Base-by-base conservation (phyloP, 2,797 vertebrate genomes). In the Podarcis siculus region DNA sequence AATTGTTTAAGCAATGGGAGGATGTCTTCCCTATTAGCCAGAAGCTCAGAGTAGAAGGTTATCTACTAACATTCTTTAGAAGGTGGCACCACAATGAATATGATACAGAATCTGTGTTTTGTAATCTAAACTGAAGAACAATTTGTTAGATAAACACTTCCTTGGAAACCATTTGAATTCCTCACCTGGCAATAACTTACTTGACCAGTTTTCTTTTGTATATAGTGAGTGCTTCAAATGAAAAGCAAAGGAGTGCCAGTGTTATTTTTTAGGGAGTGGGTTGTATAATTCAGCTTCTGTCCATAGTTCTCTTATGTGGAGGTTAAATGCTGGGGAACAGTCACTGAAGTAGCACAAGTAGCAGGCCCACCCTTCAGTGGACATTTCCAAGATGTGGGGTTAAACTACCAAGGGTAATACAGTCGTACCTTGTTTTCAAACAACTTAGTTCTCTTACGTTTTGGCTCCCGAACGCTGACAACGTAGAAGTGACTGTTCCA, bases 141-240 rank as follows among this genome's bases (percentile, higher is more conserved):
- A 91, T 37, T 39, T 6, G n/a, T 17, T 83, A 45, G 21, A 23
- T 12, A 94, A 94, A 93, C 91, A 93, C 91, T 92, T 91, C 83
- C 49, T 15, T 76, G 72, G 83, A 82, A 85, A 79, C 15, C 58
- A 8, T 72, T 90, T 89, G 6, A 15, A 87, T 94, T 92, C 13
- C n/a, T 92, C 19, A 80, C 6, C 0, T 1, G 5, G 32, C 88
- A 85, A 71, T 76, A 39, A 82, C 61, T 85, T 77, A 85, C 21
- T 85, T 88, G 71, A 78, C 45, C 86, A 93, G 86, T 84, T 92
- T 81, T 73, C 25, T 32, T 5, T 61, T 21, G 42, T 32, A 86
- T 9, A 88, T 91, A 90, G 85, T 3, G 7, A 8, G 7, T 4
- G 55, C 80, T 84, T 30, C 4, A 77, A 79, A 84, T 72, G 58